Conservation (phyloP, 2,888 invertebrate species). For the Baccha elongata region DNA sequence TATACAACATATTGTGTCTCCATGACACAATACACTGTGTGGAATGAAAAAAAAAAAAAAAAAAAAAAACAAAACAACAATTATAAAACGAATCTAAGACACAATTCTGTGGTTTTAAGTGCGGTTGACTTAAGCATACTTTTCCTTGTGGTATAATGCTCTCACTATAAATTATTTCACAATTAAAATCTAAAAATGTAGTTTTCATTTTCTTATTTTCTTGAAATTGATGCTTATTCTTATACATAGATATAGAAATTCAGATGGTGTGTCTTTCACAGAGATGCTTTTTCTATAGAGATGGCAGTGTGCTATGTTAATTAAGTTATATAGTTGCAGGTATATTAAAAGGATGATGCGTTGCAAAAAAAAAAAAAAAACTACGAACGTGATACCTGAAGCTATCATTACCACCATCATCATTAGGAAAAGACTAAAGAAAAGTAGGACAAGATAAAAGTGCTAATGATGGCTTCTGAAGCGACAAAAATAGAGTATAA, state of each 20-base stretch:
- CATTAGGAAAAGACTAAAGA: conserved; percentile 31
- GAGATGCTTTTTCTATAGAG: not conserved
- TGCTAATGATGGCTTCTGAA: conserved; percentile 60
- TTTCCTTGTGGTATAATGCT: conserved; percentile 53
- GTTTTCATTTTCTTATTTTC: conserved; percentile 2
- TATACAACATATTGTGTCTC: conserved; percentile 17
- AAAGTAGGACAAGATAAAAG: conserved; percentile 42
- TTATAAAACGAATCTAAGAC: not conserved
- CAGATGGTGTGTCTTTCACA: not conserved
- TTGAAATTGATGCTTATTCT: not conserved
- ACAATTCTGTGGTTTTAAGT: conserved; percentile 4
- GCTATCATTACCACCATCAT: conserved; percentile 50
- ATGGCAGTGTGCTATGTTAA: not conserved
- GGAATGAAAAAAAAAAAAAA: conserved; percentile 14
- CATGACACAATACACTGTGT: conserved; percentile 45
- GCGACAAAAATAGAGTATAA: conserved; percentile 49
- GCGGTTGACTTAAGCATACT: conserved; percentile 33
- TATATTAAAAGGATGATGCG: not conserved
- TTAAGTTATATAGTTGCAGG: conserved; percentile 17
- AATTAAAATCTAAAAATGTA: conserved; percentile 59
- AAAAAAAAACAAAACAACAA: not conserved
- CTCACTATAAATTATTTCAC: conserved; percentile 41
- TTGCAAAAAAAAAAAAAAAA: not conserved
- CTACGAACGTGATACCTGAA: conserved; percentile 39
- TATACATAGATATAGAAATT: not conserved